Evolutionary conservation across 2,797 vertebrate species (phyloP).

Genomic region (Eulemur rubriventer): DNA sequence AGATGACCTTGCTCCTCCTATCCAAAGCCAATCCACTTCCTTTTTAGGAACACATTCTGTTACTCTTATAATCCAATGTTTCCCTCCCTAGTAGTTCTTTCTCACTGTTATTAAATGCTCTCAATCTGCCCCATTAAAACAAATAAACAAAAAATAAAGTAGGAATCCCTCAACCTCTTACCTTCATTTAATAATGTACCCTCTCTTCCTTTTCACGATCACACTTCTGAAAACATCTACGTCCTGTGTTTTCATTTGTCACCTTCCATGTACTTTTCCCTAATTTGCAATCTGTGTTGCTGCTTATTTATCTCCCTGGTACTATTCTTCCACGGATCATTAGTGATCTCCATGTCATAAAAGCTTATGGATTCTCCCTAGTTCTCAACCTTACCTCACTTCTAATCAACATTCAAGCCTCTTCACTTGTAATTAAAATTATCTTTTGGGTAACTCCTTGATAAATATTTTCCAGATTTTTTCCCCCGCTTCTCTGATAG

Average conservation of each 20-base stretch:
- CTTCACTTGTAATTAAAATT: slow-evolving; percentile 17
- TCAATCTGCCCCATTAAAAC: neutral
- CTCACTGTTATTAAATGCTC: neutral
- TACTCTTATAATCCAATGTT: neutral
- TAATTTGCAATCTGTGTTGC: neutral
- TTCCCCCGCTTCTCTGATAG: neutral
- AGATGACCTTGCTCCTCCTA: neutral
- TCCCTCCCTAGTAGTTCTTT: neutral
- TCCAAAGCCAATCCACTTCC: neutral
- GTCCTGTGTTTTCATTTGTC: neutral
- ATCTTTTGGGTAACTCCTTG: neutral
- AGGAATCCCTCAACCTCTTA: neutral
- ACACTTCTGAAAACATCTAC: neutral
- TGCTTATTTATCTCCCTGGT: neutral
- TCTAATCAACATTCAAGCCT: slow-evolving; percentile 9
- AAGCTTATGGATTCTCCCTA: neutral
- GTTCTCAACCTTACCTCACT: neutral
- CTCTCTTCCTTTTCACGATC: neutral
- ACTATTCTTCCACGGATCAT: neutral
- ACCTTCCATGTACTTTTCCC: neutral
- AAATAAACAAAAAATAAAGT: neutral
- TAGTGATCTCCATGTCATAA: neutral
- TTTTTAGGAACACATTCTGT: neutral
- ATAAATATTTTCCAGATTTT: neutral
- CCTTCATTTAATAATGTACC: neutral